Base-by-base conservation (phyloP, 2,797 vertebrate genomes). In the Bryconaethiops microstoma region DNA sequence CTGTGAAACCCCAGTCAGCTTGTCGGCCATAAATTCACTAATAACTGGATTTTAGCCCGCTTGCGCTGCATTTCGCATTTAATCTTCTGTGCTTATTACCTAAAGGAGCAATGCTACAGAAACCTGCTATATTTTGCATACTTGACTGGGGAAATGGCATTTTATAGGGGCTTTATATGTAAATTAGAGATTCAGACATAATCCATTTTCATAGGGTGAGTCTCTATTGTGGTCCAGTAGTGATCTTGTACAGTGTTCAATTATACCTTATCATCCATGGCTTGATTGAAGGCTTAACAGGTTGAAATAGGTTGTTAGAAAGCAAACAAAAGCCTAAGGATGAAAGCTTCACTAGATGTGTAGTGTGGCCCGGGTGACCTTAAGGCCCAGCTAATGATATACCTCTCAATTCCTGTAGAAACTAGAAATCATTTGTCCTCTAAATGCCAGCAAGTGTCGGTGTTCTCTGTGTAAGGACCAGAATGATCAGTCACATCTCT, bases 1-100 rank as follows among this genome's bases (percentile, higher is more conserved):
- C 88, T 87, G 87, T 89, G 83, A 92, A 93, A 91, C 88, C 87
- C 89, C 89, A 89, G 82, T 86, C 90, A 88, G 81, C 74, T 78
- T 83, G 89, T 87, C 82, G 85, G 90, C 90, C 85, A 86, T 90
- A 92, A 82, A 91, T 92, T 91, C 59, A 75, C 57, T 84, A 59
- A 82, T 73, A 74, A 75, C 69, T 78, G 60, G 70, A 78, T 68
- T 54, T 74, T 45, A 80, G 21, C 19, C 67, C 74, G 67, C 73
- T 25, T 21, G 29, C 48, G 17, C 62, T 72, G 4, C 25, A 57
- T 42, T 76, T 17, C 19, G 29, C 7, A 25, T 1, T 7, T 7
- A 40, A 29, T 29, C 16, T 29, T 50, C 6, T n/a, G 8, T 21
- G 48, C 54, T 74, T 48, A n/a, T 75, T 69, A 29, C 54, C 64